phyloP scores from a whole-genome alignment of 2,888 invertebrate genomes.

The Pemphredon lugubris region DNA sequence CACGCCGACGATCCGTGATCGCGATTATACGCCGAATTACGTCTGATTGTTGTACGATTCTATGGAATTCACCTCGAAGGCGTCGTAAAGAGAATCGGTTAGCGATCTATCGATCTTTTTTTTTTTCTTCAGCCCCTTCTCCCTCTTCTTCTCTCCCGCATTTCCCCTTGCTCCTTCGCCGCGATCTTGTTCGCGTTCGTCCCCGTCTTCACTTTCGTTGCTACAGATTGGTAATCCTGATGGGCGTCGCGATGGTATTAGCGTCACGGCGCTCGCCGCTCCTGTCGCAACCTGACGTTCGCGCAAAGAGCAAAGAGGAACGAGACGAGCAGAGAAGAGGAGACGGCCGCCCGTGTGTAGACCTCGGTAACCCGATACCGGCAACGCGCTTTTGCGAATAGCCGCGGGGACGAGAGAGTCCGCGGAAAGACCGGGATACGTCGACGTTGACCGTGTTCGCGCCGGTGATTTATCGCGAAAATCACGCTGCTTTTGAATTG shows the following conservation, averaged over 20 bases:
- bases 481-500: no score
- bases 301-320: slow-evolving; percentile 56
- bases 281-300: slow-evolving; percentile 62
- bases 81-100: slow-evolving; percentile 3
- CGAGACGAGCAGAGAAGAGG: slow-evolving; percentile 55
- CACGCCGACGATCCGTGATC: no score
- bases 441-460: slow-evolving; percentile 42
- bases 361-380: slow-evolving; percentile 68
- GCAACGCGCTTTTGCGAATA: slow-evolving; percentile 64
- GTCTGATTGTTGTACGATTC: no score
- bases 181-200: slow-evolving; percentile 10
- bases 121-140: slow-evolving; percentile 11
- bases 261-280: slow-evolving; percentile 68
- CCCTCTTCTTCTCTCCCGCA: slow-evolving; percentile 40
- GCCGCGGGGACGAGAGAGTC: slow-evolving; percentile 39
- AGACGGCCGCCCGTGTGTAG: slow-evolving; percentile 62
- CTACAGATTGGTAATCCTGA: slow-evolving; percentile 72
- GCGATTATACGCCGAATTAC: not conserved
- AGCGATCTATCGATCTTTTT: slow-evolving; percentile 38
- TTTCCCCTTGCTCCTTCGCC: no score
- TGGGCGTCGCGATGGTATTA: slow-evolving; percentile 74
- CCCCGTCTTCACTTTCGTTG: slow-evolving; percentile 52
- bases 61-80: no score
- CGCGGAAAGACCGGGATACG: slow-evolving; percentile 24
- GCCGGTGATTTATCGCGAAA: no score